Conservation (phyloP, 2,797 vertebrate species). For the Cuculus canorus region DNA sequence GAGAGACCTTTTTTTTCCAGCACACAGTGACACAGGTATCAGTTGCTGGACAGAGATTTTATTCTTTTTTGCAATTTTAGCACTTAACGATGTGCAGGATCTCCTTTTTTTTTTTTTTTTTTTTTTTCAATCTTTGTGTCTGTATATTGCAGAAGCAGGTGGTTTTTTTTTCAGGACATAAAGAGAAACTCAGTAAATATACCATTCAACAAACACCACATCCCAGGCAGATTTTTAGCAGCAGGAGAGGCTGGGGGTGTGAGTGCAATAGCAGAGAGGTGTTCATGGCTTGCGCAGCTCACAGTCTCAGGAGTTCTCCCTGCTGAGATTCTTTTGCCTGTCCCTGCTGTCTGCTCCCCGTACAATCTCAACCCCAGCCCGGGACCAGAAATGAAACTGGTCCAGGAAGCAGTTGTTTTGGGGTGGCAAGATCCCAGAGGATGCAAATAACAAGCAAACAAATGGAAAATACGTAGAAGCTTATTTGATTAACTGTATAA, state of each 20-base stretch:
- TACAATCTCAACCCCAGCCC: background rate
- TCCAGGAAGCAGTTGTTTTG: background rate
- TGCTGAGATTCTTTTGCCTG: background rate
- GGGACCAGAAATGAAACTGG: background rate
- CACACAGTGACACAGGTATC: background rate
- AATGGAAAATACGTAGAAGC: background rate
- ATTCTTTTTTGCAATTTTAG: background rate
- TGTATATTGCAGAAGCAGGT: background rate
- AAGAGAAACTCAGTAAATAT: background rate
- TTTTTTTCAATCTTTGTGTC: background rate
- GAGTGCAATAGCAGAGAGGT: accelerated
- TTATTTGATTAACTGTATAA: background rate
- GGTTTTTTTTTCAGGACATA: background rate
- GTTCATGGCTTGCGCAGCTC: background rate
- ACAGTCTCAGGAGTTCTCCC: background rate
- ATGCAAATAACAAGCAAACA: background rate
- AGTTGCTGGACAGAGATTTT: background rate
- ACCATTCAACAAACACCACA: background rate
- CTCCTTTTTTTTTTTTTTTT: too few species aligned
- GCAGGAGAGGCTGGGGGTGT: background rate
- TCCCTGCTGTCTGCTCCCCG: background rate
- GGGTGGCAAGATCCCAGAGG: accelerated
- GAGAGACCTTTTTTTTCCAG: background rate
- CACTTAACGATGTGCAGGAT: background rate
- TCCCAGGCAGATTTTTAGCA: background rate